Evolutionary conservation across 2,888 invertebrate genomes (phyloP), one percentile per base, ranked within the genome.

Genomic region (Nomada fabriciana): DNA sequence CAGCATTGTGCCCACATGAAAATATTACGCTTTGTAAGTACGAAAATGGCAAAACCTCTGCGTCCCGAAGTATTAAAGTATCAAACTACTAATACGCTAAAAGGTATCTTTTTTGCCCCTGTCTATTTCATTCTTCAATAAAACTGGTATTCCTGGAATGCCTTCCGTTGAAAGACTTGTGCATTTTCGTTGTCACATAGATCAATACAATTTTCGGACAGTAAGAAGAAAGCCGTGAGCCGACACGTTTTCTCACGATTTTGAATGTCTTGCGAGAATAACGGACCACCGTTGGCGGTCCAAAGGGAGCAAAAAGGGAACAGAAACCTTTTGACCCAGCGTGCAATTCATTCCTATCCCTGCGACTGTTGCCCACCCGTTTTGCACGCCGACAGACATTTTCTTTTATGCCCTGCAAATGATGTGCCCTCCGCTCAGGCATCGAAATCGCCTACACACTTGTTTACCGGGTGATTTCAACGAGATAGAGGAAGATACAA

Each of bases 371-470:
- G 18, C 29, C 55, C 68, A 23, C 25, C 7, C 53, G 29, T 64
- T 60, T 65, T 64, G 20, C 57, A 11, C 42, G 55, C 15, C 42
- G 23, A 36, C 71, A 29, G 64, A 53, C 63, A 61, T 59, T 52
- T 74, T 70, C 85, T 72, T 88, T 86, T 61, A 72, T 69, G 67
- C 50, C 71, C 23, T 20, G 77, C 63, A 60, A 84, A 80, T 60
- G 77, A 81, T 64, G 76, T 20, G 68, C 76, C 60, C 71, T 78
- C 88, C 79, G 84, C 83, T 85, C 91, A 82, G 89, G 92, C 92
- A 87, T 92, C 92, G 92, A 92, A 92, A 90, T 92, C 92, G 90
- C 92, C 86, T 82, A 88, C 87, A 60, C 73, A 61, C 80, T 82
- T 83, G 83, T 83, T 80, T 83, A 82, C 84, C 72, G 80, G 87